A percentile compares a stretch with the other conserved stretches of the same genome.
phyloP scores from a whole-genome alignment of 2,888 invertebrate species.

The Gymnosoma rotundatum region DNA sequence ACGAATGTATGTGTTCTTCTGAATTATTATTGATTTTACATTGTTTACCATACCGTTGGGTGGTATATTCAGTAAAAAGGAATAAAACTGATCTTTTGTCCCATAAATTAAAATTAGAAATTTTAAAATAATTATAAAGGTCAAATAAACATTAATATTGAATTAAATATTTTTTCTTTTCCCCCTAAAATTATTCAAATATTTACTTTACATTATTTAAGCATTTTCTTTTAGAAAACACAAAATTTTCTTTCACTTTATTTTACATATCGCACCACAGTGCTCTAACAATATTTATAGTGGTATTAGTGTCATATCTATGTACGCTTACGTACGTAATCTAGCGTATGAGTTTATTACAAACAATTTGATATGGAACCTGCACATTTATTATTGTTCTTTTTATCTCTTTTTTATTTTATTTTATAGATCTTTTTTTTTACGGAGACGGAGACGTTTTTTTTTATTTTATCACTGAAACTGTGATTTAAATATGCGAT shows the following conservation, averaged over 20 bases:
- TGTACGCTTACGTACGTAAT: constrained; percentile 15
- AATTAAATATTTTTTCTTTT: no score
- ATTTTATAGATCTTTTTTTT: background rate
- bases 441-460: constrained; percentile 1
- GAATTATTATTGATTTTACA: no score
- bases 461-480: constrained; percentile 43
- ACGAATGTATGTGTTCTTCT: no score
- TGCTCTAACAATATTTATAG: constrained; percentile 9
- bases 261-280: constrained; percentile 3
- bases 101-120: no score
- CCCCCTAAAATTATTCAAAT: no score
- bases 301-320: constrained; percentile 27
- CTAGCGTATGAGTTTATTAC: constrained; percentile 52
- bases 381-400: constrained; percentile 62
- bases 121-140: no score
- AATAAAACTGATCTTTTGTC: no score
- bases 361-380: constrained; percentile 70
- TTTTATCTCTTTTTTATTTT: constrained; percentile 8
- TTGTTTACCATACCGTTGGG: no score
- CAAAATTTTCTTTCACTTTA: background rate
- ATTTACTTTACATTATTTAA: no score
- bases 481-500: constrained; percentile 29
- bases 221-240: no score
- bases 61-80: no score
- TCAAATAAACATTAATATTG: no score